Evolutionary conservation across 2,888 invertebrate genomes (phyloP), one percentile per base, ranked within the genome.

Genomic region (Brachyptera putata): DNA sequence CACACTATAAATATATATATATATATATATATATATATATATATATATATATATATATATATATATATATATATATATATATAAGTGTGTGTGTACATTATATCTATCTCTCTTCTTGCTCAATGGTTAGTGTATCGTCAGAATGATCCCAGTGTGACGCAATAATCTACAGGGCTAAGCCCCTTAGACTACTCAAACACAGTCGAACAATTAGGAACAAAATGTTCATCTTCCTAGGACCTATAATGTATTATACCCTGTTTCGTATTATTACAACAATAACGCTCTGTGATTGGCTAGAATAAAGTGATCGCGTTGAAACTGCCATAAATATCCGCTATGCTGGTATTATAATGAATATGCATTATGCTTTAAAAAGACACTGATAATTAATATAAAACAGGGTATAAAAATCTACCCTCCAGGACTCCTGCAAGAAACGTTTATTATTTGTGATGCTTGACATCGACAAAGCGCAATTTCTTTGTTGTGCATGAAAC

Each of bases 101-200:
- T 34, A 9, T 43, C 37, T 49, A 18, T 58, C 26, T 57, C 63
- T 61, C 53, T 61, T 62, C 60, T 65, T 65, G 65, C 65, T 65
- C 65, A 65, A 65, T 62, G 61, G 63, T 65, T 63, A 63, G 61
- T 61, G 63, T 60, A 48, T 58, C 34, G 41, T 25, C 24, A 18
- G 30, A 30, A 9, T 13, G 13, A 30, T 14, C 49, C 26, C 16
- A 7, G n/a, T 50, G 26, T 16, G 24, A 16, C 48, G 58, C 61
- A 61, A 61, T 61, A 61, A 37, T n/a, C n/a, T n/a, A n/a, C n/a
- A n/a, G n/a, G 46, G 56, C 60, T 60, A 25, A 24, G 55, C 56
- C 55, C 55, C 60, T 34, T 58, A 46, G 36, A 57, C 46, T 26
- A 56, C 43, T 21, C 22, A 21, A 41, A 57, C 34, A n/a, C 25